phyloP scores from a whole-genome alignment of 2,888 invertebrate species.

The Steinernema hermaphroditum region DNA sequence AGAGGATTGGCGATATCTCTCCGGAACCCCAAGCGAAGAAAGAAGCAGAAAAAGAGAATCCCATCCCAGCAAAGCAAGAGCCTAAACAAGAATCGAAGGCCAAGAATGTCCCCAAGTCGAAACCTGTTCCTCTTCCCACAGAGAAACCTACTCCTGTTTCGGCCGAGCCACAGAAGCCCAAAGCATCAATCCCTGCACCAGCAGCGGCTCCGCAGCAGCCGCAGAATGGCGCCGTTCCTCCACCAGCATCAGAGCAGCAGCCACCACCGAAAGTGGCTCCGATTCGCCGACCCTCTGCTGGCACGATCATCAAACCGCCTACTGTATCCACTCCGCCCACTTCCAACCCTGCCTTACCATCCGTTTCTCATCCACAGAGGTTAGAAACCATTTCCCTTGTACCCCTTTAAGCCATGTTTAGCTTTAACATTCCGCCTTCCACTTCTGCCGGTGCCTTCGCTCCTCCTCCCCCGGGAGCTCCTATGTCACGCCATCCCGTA shows the following conservation, averaged over 20 bases:
- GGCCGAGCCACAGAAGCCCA: neutral
- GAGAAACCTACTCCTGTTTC: too few relatives aligned
- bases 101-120: too few relatives aligned
- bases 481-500: constrained; percentile 23
- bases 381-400: neutral
- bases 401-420: neutral
- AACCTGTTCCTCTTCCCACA: too few relatives aligned
- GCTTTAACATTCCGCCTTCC: constrained; percentile 15
- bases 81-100: too few relatives aligned
- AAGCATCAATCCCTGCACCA: neutral
- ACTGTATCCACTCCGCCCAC: constrained; percentile 12
- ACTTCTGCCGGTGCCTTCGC: constrained; percentile 34
- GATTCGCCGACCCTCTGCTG: neutral
- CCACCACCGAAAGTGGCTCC: neutral
- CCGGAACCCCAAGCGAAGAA: constrained; percentile 29
- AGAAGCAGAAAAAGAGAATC: neutral
- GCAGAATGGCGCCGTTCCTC: constrained; percentile 11
- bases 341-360: constrained; percentile 22
- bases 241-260: neutral
- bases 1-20: constrained; percentile 25
- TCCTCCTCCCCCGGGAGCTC: constrained; percentile 1
- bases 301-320: constrained; percentile 1
- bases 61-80: neutral
- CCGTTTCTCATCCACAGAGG: neutral
- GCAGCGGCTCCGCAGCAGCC: neutral